Percentiles rank a stretch among this genome's conserved stretches.
Evolutionary conservation across 2,113 vertebrate genomes (phyloP).

Genomic region (Alligator sinensis): DNA sequence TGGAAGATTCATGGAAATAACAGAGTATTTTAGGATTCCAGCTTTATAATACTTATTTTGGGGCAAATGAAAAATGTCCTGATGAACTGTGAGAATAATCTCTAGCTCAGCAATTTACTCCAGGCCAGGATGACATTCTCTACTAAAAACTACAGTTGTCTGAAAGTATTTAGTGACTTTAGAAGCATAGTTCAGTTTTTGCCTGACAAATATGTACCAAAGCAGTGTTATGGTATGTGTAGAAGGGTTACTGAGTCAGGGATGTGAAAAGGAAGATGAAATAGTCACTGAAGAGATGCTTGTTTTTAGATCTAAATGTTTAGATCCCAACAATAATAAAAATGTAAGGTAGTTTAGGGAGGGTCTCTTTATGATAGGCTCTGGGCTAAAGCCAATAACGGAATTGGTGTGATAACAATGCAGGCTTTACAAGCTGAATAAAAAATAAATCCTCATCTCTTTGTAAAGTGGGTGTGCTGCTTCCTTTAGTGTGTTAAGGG

Average conservation of each 20-base stretch:
- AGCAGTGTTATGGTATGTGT: not conserved
- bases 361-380: fast-evolving
- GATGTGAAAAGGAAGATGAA: not conserved
- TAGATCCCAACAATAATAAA: not conserved
- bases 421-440: not conserved
- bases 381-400: not conserved
- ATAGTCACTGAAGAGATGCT: not conserved
- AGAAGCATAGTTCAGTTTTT: no score
- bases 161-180: not conserved
- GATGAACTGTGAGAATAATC: not conserved
- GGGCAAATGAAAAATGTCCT: not conserved
- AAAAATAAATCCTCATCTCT: not conserved
- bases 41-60: not conserved
- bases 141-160: not conserved
- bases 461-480: not conserved
- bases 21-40: not conserved
- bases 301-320: not conserved
- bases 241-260: not conserved
- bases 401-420: not conserved
- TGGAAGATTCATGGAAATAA: not conserved
- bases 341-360: not conserved
- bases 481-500: not conserved
- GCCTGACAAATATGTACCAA: not conserved
- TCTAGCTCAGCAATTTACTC: not conserved
- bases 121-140: not conserved